Evolutionary conservation across 2,888 invertebrate genomes (phyloP).

Genomic region (Pterobdella sp.): DNA sequence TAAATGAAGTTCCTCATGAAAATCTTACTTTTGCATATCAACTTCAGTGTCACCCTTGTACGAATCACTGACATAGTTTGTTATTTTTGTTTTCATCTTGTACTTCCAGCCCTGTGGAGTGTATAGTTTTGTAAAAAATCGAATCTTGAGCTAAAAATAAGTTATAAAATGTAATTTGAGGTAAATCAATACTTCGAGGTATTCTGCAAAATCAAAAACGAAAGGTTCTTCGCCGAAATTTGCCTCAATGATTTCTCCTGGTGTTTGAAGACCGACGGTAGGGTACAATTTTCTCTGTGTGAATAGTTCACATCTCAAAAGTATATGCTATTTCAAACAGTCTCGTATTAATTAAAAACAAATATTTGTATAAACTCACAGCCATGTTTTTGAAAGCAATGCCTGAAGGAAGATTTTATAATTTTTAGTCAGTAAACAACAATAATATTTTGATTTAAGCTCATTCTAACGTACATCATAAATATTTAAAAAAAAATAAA

Average conservation of each 20-base stretch:
- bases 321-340: background rate
- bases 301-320: background rate
- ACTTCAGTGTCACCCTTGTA: slow-evolving; percentile 85
- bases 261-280: slow-evolving; percentile 94
- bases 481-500: background rate
- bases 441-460: background rate
- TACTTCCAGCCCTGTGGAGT: slow-evolving; percentile 65
- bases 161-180: background rate
- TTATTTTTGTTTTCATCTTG: slow-evolving; percentile 72
- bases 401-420: background rate
- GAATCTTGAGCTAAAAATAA: background rate
- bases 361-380: background rate
- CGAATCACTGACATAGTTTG: slow-evolving; percentile 75
- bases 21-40: slow-evolving; percentile 73
- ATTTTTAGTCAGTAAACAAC: background rate
- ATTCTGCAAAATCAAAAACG: slow-evolving; percentile 92
- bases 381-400: slow-evolving; percentile 4
- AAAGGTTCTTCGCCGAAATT: slow-evolving; percentile 97
- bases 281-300: slow-evolving; percentile 84
- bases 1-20: background rate
- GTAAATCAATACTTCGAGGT: slow-evolving; percentile 63
- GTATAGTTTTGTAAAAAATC: background rate
- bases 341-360: background rate
- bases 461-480: background rate
- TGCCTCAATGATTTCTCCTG: slow-evolving; percentile 93